Percentiles rank a stretch among this genome's conserved stretches.
Conservation (phyloP, 1,140 invertebrate genomes). For the Danaus plexippus region DNA sequence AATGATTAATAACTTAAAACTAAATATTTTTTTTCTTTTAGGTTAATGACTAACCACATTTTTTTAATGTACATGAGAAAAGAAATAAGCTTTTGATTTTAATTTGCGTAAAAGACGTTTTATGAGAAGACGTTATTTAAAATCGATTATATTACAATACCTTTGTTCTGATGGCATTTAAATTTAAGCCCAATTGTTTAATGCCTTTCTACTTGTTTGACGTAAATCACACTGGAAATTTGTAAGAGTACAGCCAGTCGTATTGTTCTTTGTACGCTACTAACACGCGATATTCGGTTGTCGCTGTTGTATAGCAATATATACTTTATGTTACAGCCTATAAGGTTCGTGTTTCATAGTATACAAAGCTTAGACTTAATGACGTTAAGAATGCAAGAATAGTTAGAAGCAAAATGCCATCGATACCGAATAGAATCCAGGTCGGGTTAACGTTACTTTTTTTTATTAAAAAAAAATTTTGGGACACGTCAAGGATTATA, state of each 20-base stretch:
- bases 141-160: too few species aligned
- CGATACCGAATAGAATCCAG: slow-evolving; percentile 21
- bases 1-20: too few species aligned
- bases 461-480: slow-evolving; percentile 1
- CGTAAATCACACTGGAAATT: slow-evolving; percentile 21
- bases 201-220: slow-evolving; percentile 5
- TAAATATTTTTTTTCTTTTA: too few species aligned
- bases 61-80: too few species aligned
- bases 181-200: neutral
- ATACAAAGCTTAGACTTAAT: slow-evolving; percentile 11
- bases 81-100: too few species aligned
- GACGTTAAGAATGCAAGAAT: slow-evolving; percentile 14
- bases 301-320: neutral
- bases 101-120: too few species aligned
- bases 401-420: slow-evolving; percentile 21
- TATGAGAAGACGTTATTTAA: too few species aligned
- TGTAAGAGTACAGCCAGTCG: slow-evolving; percentile 11
- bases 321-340: neutral
- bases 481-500: slow-evolving; percentile 4
- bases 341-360: slow-evolving; percentile 4
- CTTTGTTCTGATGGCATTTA: neutral
- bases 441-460: slow-evolving; percentile 15
- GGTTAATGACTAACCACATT: too few species aligned
- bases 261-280: slow-evolving; percentile 9
- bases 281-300: slow-evolving; percentile 14